Evolutionary conservation across 2,113 vertebrate species (phyloP), one percentile per base, ranked within the genome.

Genomic region (Takifugu flavidus): DNA sequence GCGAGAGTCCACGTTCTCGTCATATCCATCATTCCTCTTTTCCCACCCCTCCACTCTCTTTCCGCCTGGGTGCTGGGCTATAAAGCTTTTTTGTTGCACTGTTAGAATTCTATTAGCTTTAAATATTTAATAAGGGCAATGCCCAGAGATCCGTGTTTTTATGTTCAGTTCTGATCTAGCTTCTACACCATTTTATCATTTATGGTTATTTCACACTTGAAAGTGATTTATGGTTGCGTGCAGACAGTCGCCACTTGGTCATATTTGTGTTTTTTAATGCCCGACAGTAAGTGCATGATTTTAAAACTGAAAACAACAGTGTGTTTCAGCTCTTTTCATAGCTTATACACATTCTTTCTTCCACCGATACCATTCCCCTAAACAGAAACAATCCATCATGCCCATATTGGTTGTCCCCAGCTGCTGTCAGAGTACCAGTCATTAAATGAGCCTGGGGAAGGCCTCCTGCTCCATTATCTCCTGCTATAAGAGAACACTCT

Each of bases 31-130:
- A 52, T 63, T 64, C 53, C 5, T 29, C 8, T 13, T 25, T 57
- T 59, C 39, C 49, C 26, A 20, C 3, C 31, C 29, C 27, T 5
- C 49, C 52, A 52, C 47, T 67, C 68, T 57, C 39, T 44, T 43
- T 62, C 75, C 55, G 39, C 45, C 46, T 58, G 3, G 63, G 62
- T 59, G 68, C 55, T 4, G 2, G 56, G 8, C 55, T 70, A 65
- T 88, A 77, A 80, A 87, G 87, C 82, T 77, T 55, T 64, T 55
- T 62, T 54, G 20, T 67, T 29, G 14, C 71, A 57, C 74, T 61
- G 43, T 87, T 86, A 84, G 75, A 74, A 78, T 85, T 87, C 85
- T 80, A 80, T 88, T 84, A 82, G 86, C 79, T 86, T 74, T 84
- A 84, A 82, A 86, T 88, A 83, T 88, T 83, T 74, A 75, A 69